Percentiles rank a stretch among this genome's conserved stretches.
Evolutionary conservation across 2,797 vertebrate species (phyloP).

Genomic region (Thaleichthys pacificus): DNA sequence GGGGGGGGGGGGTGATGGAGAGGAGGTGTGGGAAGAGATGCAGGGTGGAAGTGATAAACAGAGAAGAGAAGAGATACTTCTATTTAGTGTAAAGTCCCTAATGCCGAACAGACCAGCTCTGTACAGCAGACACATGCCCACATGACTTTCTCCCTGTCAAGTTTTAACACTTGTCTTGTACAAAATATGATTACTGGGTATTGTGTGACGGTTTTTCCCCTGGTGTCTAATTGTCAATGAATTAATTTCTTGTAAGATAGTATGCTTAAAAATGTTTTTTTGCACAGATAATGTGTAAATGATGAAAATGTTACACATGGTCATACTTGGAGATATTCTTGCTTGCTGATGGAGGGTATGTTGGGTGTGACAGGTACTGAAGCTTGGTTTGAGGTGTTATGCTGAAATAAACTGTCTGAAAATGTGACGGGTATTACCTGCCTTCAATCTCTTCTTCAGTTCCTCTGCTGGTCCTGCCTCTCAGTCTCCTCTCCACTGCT

Average conservation of each 20-base stretch:
- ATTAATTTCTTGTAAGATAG: slow-evolving; percentile 52
- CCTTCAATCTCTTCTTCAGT: background rate
- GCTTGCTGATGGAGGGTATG: background rate
- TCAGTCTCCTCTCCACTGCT: too few relatives aligned
- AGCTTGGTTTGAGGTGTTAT: background rate
- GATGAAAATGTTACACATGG: slow-evolving; percentile 6
- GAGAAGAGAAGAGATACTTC: background rate
- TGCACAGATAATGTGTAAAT: slow-evolving; percentile 48
- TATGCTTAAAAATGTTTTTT: slow-evolving; percentile 57
- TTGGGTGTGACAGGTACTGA: background rate
- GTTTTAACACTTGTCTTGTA: slow-evolving; percentile 65
- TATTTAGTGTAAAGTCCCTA: background rate
- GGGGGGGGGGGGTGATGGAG: background rate
- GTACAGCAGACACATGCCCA: too few relatives aligned
- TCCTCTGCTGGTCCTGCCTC: too few relatives aligned
- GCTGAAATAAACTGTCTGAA: background rate
- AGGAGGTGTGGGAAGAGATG: background rate
- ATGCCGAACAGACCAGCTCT: too few relatives aligned
- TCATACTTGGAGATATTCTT: background rate
- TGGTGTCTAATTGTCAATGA: slow-evolving; percentile 54
- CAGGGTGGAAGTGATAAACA: background rate
- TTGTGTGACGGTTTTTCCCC: slow-evolving; percentile 52
- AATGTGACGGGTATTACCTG: background rate
- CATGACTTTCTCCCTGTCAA: background rate
- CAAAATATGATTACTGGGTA: slow-evolving; percentile 51